These are phyloP conservation scores for Pipra filicauda DNA, from an alignment of 2,113 vertebrate genomes.

Conservation along the genomic window DNA sequence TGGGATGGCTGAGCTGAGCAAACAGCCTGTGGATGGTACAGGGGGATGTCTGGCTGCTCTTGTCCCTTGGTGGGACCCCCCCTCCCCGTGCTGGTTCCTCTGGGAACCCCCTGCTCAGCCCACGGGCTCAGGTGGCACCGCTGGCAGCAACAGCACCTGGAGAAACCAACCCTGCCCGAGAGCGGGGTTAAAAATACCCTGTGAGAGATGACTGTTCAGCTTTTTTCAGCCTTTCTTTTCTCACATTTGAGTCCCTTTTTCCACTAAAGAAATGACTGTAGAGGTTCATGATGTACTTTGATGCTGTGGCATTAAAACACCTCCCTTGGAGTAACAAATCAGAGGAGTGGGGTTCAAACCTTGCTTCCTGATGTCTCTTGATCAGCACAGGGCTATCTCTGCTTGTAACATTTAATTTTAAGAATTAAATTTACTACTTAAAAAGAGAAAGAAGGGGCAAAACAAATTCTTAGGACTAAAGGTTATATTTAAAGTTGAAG, in stretches of 20 bases:
- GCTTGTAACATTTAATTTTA: background rate
- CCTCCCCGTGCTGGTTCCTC: background rate
- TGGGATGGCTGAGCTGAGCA: background rate
- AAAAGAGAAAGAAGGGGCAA: background rate
- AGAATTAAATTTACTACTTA: background rate
- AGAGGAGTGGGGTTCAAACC: background rate
- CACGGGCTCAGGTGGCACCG: rapidly evolving
- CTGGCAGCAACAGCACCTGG: background rate
- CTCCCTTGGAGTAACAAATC: background rate
- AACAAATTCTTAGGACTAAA: background rate
- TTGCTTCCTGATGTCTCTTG: background rate
- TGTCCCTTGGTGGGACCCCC: rapidly evolving
- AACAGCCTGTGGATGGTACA: rapidly evolving
- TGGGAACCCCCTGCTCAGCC: background rate
- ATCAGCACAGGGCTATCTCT: background rate
- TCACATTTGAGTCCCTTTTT: background rate
- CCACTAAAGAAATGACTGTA: background rate
- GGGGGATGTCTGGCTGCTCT: background rate
- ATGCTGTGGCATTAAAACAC: background rate
- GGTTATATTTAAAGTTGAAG: background rate
- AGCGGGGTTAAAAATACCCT: background rate
- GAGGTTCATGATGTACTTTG: background rate
- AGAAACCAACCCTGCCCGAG: background rate
- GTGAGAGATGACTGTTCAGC: background rate
- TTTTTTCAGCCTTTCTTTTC: background rate